Conservation (phyloP, 2,797 vertebrate genomes). For the Bufotes viridis region DNA sequence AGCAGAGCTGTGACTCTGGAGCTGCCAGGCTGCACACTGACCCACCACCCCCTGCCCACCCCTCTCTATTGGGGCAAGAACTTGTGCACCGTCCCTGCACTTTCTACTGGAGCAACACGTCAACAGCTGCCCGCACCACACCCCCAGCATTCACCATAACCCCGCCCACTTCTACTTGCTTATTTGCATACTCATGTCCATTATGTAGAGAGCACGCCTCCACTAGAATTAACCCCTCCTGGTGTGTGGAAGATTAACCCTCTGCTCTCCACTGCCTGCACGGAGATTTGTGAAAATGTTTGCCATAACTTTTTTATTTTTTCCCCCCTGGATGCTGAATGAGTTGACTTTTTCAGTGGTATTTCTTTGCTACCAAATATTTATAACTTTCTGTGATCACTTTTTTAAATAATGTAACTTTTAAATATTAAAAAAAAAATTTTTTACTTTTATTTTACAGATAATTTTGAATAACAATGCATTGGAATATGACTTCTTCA, state of each 20-base stretch:
- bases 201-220: neutral
- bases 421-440: no score
- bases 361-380: no score
- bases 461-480: no score
- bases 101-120: slow-evolving; percentile 42
- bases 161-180: neutral
- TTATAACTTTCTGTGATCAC: no score
- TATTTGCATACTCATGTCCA: neutral
- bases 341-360: no score
- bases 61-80: neutral
- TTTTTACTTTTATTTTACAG: no score
- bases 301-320: neutral
- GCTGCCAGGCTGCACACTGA: slow-evolving; percentile 12
- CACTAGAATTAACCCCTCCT: neutral
- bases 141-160: neutral
- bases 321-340: no score
- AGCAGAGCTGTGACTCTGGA: neutral
- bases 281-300: no score
- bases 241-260: neutral
- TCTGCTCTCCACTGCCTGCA: neutral
- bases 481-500: no score
- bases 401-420: no score
- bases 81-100: neutral
- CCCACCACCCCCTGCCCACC: slow-evolving; percentile 22
- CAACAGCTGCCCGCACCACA: slow-evolving; percentile 32